These are phyloP conservation scores for Noctilio leporinus DNA, from an alignment of 2,113 vertebrate species.

Conservation along the genomic window DNA sequence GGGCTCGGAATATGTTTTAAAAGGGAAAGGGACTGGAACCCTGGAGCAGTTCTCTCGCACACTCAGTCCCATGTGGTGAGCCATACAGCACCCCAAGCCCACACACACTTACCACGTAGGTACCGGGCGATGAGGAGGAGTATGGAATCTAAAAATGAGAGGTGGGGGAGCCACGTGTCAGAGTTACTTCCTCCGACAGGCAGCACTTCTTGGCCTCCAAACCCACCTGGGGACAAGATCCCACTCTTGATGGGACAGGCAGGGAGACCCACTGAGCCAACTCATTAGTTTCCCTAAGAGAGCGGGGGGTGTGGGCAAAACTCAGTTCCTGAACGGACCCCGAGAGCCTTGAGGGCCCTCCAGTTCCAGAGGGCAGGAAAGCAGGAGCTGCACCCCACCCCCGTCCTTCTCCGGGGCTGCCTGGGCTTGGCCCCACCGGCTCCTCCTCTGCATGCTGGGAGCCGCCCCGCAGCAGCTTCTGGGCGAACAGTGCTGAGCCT, in stretches of 20 bases:
- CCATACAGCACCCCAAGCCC: not conserved
- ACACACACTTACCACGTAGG: constrained; percentile 92
- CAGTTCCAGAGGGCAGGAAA: not conserved
- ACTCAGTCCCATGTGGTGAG: not conserved
- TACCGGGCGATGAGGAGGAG: constrained; percentile 96
- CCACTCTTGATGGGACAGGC: not conserved
- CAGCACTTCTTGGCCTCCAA: not conserved
- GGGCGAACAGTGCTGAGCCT: fast-evolving
- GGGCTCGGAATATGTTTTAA: not conserved
- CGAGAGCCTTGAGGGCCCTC: not conserved
- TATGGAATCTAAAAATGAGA: constrained; percentile 91
- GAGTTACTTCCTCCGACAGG: not conserved
- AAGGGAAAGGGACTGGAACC: not conserved
- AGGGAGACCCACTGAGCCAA: not conserved
- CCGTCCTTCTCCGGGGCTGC: not conserved
- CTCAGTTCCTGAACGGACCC: not conserved
- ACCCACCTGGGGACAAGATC: not conserved
- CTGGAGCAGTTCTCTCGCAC: not conserved
- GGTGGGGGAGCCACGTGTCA: not conserved
- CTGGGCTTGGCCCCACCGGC: not conserved
- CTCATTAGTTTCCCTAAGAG: not conserved
- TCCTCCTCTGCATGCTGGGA: not conserved
- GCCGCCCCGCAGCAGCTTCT: not conserved
- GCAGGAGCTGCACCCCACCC: fast-evolving
- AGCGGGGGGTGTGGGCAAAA: not conserved